Percentiles rank a stretch among this genome's conserved stretches.
Evolutionary conservation across 2,113 vertebrate species (phyloP).

Genomic region (Pao palembangensis): DNA sequence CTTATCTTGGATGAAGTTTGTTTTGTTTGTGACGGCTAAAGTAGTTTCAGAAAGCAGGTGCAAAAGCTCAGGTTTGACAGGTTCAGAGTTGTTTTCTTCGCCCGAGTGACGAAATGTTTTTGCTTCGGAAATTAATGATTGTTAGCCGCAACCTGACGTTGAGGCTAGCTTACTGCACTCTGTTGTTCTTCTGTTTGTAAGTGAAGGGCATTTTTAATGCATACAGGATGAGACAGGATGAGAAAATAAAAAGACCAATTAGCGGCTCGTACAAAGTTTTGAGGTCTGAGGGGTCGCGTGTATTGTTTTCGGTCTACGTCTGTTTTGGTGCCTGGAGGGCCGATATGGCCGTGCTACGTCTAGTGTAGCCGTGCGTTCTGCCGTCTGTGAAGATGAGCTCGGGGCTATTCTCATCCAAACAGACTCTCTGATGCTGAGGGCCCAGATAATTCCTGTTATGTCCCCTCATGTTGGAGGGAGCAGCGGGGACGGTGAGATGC

Average conservation of each 20-base stretch:
- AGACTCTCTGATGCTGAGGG: conserved; percentile 41
- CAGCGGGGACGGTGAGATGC: conserved; percentile 25
- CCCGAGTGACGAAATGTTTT: too few relatives aligned
- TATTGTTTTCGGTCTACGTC: too few relatives aligned
- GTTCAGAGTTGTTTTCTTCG: too few relatives aligned
- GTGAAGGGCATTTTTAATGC: neutral
- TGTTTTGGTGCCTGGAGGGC: too few relatives aligned
- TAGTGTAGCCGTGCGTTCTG: neutral
- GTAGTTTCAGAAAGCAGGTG: too few relatives aligned
- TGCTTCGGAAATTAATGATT: too few relatives aligned
- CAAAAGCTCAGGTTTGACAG: too few relatives aligned
- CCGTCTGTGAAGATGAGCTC: conserved; percentile 22
- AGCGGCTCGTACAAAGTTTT: conserved; percentile 13
- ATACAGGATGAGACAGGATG: too few relatives aligned
- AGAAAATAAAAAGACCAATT: conserved; percentile 33
- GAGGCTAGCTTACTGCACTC: too few relatives aligned
- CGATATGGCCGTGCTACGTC: too few relatives aligned
- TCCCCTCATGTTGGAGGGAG: conserved; percentile 36
- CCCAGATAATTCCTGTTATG: conserved; percentile 44
- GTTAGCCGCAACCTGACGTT: too few relatives aligned
- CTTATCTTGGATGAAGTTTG: neutral
- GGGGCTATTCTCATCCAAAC: conserved; percentile 46
- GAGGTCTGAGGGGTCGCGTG: neutral
- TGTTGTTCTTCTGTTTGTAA: too few relatives aligned
- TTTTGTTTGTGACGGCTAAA: neutral